phyloP scores from a whole-genome alignment of 2,113 vertebrate species.

The Crypturellus undulatus region DNA sequence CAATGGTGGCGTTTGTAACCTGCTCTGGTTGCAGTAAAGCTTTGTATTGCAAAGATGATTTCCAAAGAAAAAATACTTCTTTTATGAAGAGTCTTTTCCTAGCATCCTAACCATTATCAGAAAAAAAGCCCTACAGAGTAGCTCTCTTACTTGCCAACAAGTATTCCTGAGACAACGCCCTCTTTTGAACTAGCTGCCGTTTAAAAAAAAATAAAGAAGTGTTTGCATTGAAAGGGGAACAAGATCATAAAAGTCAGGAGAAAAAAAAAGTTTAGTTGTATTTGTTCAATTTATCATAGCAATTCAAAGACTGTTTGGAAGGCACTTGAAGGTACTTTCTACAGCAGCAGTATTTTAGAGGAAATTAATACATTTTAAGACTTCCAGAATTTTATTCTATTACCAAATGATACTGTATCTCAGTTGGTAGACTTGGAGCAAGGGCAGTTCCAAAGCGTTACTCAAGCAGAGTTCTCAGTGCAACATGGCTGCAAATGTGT shows the following conservation, averaged over 20 bases:
- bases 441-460: neutral
- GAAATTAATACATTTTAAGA: neutral
- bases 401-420: neutral
- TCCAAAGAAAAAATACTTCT: neutral
- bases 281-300: neutral
- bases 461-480: neutral
- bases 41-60: neutral
- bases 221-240: neutral
- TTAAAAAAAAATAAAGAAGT: neutral
- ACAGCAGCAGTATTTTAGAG: neutral
- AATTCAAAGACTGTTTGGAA: neutral
- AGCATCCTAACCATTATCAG: neutral
- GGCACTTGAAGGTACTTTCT: neutral
- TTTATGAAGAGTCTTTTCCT: neutral
- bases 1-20: neutral
- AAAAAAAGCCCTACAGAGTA: neutral
- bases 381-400: neutral
- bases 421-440: neutral
- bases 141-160: neutral
- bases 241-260: neutral
- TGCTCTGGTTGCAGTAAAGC: neutral
- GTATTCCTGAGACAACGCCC: neutral
- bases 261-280: neutral
- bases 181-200: neutral
- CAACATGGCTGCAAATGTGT: neutral